Base-by-base conservation (phyloP, 2,797 vertebrate species). In the Steatocranus sp. region DNA sequence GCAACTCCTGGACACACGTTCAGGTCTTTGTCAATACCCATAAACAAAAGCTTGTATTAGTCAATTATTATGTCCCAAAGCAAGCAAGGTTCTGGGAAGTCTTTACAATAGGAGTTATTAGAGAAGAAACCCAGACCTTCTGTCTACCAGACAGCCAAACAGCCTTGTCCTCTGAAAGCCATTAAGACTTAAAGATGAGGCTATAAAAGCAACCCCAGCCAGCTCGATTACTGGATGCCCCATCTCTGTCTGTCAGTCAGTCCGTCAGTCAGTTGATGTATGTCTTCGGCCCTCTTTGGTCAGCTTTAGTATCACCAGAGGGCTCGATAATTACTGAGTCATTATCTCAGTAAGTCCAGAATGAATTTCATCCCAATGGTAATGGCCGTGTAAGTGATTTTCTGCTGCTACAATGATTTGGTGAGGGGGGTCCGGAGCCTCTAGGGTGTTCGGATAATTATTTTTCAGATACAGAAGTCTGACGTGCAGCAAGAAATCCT, bases 111-210 rank as follows among this genome's bases (percentile, higher is more conserved):
- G 75, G 36, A 84, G 81, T 83, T 88, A 94, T 93, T 92, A 90
- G 82, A 89, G 88, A 89, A 84, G 91, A 92, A 90, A 89, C 48
- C 83, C 87, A 92, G 91, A 92, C 90, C 48, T 83, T 90, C 81
- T 84, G 92, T 93, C 91, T 90, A 80, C 84, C 92, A 94, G 93
- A 91, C 92, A 79, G 87, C 89, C 88, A 80, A 82, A 80, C 84
- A 89, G 87, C 84, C 86, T 49, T 20, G 86, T 87, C 78, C 82
- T 89, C 87, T 91, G 83, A 93, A 93, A 93, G 88, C 94, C 88
- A 92, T 94, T 92, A 94, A 56, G 91, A 86, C 90, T 87, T 92
- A 91, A 93, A 93, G 89, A 94, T 84, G 87, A 91, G 91, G 84
- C 83, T 81, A 92, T 93, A 93, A 95, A 94, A 86, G 87, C 85